A percentile compares a stretch with the other conserved stretches of the same genome.
phyloP scores from a whole-genome alignment of 1,140 invertebrate species.

The Bombus sylvicola region DNA sequence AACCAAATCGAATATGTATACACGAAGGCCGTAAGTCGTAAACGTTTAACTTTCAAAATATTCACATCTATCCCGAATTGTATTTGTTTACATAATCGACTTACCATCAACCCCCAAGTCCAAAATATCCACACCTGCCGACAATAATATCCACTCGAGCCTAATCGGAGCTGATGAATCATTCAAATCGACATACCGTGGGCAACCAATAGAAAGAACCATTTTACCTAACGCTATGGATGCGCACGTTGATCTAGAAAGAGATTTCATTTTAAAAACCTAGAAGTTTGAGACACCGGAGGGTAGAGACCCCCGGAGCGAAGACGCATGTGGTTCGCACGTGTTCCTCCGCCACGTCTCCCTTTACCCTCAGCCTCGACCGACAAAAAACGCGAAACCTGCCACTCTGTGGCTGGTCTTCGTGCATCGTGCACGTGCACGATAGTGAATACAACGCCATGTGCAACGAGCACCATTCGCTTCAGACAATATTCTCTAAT shows the following conservation, averaged over 20 bases:
- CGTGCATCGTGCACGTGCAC: slow-evolving; percentile 1
- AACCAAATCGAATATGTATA: too few species aligned
- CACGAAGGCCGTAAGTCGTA: too few species aligned
- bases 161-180: background rate
- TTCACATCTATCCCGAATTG: too few species aligned
- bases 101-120: too few species aligned
- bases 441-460: slow-evolving; percentile 22
- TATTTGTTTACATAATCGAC: too few species aligned
- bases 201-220: background rate
- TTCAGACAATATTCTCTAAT: slow-evolving; percentile 52
- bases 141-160: background rate
- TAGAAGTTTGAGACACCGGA: background rate
- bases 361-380: slow-evolving; percentile 26
- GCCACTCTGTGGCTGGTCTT: background rate
- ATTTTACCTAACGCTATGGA: background rate
- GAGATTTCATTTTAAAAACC: background rate
- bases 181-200: background rate
- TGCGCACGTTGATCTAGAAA: background rate
- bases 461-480: slow-evolving; percentile 29
- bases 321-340: slow-evolving; percentile 67
- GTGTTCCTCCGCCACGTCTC: slow-evolving; percentile 59
- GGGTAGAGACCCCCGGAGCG: slow-evolving; percentile 48
- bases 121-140: too few species aligned
- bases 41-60: too few species aligned
- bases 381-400: slow-evolving; percentile 46